Conservation (phyloP, 2,888 invertebrate species). For the Hirtodrosophila duncani region DNA sequence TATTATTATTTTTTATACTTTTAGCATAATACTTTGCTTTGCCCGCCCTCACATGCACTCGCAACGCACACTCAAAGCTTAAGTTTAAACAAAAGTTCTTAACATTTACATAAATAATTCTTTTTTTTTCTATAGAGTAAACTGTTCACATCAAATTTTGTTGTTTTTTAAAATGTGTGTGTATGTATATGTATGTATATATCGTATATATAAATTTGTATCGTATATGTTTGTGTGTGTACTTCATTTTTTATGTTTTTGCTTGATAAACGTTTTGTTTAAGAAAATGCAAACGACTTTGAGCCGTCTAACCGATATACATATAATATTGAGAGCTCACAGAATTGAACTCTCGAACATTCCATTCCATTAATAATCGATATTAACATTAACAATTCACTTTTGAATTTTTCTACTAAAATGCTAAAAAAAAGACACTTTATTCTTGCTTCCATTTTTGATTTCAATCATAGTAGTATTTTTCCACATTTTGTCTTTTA, state of each 20-base stretch:
- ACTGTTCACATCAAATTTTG: constrained; percentile 56
- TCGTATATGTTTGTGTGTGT: constrained; percentile 28
- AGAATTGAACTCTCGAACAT: constrained; percentile 49
- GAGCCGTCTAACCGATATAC: constrained; percentile 33
- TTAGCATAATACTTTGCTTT: constrained; percentile 63
- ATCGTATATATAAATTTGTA: constrained; percentile 40
- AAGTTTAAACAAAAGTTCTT: constrained; percentile 54
- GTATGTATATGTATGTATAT: constrained; percentile 32
- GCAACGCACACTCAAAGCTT: constrained; percentile 42
- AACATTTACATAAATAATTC: constrained; percentile 22
- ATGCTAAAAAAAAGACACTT: constrained; percentile 67
- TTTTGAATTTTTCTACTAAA: constrained; percentile 47
- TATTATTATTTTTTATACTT: constrained; percentile 43
- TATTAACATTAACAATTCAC: constrained; percentile 22
- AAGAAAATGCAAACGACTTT: constrained; percentile 70
- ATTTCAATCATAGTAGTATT: constrained; percentile 7
- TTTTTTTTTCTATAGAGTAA: constrained; percentile 43
- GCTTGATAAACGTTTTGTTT: constrained; percentile 31
- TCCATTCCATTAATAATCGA: constrained; percentile 12
- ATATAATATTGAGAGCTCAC: constrained; percentile 35
- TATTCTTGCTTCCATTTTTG: constrained; percentile 31
- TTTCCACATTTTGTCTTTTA: constrained; percentile 41
- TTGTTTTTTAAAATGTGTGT: constrained; percentile 14
- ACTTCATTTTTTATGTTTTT: constrained; percentile 4
- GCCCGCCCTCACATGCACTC: constrained; percentile 27